Base-by-base conservation (phyloP, 2,888 invertebrate genomes). In the Campaea margaritaria region DNA sequence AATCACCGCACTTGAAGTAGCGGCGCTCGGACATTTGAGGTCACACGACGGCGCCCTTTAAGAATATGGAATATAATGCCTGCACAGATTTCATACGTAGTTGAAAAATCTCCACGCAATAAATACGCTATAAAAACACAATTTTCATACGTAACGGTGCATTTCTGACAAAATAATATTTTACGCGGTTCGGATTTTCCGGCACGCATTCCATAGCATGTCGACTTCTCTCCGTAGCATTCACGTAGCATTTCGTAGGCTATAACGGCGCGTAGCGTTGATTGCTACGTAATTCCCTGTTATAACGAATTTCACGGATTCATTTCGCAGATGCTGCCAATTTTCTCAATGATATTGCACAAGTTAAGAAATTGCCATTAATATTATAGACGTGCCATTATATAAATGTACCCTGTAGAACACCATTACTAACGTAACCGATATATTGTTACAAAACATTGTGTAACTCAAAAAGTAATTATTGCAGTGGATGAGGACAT, bases 231-330 rank as follows among this genome's bases (percentile, higher is more conserved):
- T 51, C 8, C 58, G 62, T 61, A 63, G 62, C 53, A 46, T 16
- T 55, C 56, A 51, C 65, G 65, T 66, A 69, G 66, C 58, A 47
- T 44, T 58, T 64, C 65, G 69, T 70, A 69, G 57, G 58, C 49
- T 55, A 53, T 65, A 55, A 59, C 21, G 49, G 59, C 57, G 60
- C 62, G 62, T 62, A 58, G 64, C 67, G 59, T 62, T 70, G 72
- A 75, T 72, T 73, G 72, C 72, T 67, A 62, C 70, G 64, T 74
- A 70, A 70, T 71, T 72, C 62, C 62, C 61, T 60, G 64, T 64
- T 68, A 68, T 62, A 66, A 62, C 61, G 57, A 64, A 64, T 63
- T 65, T 62, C 62, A 53, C 54, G 62, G 55, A 66, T 61, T 58
- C 64, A 60, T 64, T 59, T 64, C 63, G 47, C 59, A 61, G 57